Conservation (phyloP, 2,113 vertebrate species). For the Epinephelus lanceolatus region DNA sequence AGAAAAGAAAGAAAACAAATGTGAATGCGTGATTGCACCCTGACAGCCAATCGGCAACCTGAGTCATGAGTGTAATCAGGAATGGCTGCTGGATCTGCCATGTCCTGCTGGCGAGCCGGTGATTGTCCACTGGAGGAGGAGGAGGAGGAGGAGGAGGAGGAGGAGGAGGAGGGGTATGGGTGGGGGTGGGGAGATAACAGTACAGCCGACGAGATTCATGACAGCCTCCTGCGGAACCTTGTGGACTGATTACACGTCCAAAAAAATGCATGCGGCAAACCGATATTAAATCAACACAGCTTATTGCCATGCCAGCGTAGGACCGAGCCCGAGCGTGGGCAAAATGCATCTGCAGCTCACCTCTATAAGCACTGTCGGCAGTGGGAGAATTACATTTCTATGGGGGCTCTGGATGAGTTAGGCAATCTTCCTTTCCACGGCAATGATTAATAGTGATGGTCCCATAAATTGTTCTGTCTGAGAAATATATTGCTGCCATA, state of each 20-base stretch:
- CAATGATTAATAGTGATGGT: slow-evolving; percentile 78
- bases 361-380: slow-evolving; percentile 64
- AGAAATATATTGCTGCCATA: slow-evolving; percentile 66
- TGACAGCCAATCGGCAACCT: slow-evolving; percentile 61
- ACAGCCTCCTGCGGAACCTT: slow-evolving; percentile 63
- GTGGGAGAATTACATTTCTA: slow-evolving; percentile 74
- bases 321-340: slow-evolving; percentile 36
- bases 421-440: slow-evolving; percentile 50
- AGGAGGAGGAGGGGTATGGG: neutral
- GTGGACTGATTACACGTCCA: slow-evolving; percentile 78
- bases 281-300: slow-evolving; percentile 81
- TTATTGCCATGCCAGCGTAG: slow-evolving; percentile 71
- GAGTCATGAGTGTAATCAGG: slow-evolving; percentile 76
- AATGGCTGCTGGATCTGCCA: slow-evolving; percentile 59
- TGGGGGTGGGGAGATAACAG: neutral
- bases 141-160: neutral
- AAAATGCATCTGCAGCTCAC: slow-evolving; percentile 59
- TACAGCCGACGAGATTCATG: slow-evolving; percentile 67
- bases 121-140: slow-evolving; percentile 70
- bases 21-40: slow-evolving; percentile 43
- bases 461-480: slow-evolving; percentile 64
- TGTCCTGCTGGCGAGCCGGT: slow-evolving; percentile 60
- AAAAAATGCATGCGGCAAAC: slow-evolving; percentile 76
- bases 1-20: slow-evolving; percentile 32
- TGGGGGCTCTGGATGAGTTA: slow-evolving; percentile 65